Percentiles rank a stretch among this genome's conserved stretches.
Evolutionary conservation across 92 coral and sea anemone genomes (phyloP).

Genomic region (Virgularia gustaviana): DNA sequence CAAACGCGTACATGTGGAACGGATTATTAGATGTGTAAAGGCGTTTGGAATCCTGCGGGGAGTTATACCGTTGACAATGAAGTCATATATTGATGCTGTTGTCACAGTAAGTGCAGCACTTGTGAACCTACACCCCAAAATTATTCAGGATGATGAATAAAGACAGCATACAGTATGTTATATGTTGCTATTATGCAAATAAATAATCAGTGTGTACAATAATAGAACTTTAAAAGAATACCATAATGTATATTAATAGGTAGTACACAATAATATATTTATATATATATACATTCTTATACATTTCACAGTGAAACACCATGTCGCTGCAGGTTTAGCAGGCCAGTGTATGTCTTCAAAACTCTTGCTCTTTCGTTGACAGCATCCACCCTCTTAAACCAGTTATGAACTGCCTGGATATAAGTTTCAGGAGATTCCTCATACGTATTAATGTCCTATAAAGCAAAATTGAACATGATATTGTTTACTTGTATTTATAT

Average conservation of each 20-base stretch:
- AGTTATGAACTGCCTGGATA: slow-evolving; percentile 51
- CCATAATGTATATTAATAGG: too few species aligned
- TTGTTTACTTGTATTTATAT: too few species aligned
- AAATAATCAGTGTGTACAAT: too few species aligned
- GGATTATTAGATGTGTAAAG: slow-evolving; percentile 61
- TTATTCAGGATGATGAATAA: neutral
- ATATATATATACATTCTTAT: too few species aligned
- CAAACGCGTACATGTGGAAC: slow-evolving; percentile 67
- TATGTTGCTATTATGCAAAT: too few species aligned
- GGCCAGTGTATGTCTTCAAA: too few species aligned
- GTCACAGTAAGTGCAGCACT: neutral
- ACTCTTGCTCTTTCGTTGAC: slow-evolving; percentile 5
- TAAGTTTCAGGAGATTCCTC: slow-evolving; percentile 47
- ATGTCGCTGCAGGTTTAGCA: too few species aligned
- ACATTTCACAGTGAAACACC: too few species aligned
- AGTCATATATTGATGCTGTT: neutral
- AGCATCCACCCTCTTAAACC: slow-evolving; percentile 52
- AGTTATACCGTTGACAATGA: slow-evolving; percentile 50
- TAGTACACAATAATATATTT: too few species aligned
- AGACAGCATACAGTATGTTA: too few species aligned
- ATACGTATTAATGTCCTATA: slow-evolving; percentile 33
- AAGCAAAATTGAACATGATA: too few species aligned
- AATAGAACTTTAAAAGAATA: too few species aligned
- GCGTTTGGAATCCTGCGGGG: slow-evolving; percentile 57
- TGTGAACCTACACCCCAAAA: neutral